Percentiles rank a stretch among this genome's conserved stretches.
Evolutionary conservation across 2,113 vertebrate species (phyloP).

Genomic region (Gopherus evgoodei): DNA sequence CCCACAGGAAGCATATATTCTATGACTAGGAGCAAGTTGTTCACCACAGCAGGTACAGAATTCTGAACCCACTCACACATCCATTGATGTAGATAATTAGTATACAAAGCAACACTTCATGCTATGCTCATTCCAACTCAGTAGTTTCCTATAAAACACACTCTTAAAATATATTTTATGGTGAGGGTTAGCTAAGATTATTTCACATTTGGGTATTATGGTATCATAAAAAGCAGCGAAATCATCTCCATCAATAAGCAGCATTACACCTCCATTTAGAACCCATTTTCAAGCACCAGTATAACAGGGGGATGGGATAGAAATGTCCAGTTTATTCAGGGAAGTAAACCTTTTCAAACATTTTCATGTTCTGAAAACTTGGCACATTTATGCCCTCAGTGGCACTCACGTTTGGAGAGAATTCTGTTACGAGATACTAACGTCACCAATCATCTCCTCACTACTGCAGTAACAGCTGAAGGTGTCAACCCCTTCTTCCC

Average conservation of each 20-base stretch:
- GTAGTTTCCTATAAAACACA: conserved; percentile 20
- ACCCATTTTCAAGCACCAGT: rapidly evolving
- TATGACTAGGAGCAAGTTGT: conserved; percentile 36
- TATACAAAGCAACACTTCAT: conserved; percentile 17
- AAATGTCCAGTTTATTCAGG: not conserved
- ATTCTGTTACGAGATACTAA: not conserved
- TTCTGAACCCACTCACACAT: conserved; percentile 8
- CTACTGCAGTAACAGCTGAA: not conserved
- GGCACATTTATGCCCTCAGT: not conserved
- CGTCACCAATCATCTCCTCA: not conserved
- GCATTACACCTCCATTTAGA: rapidly evolving
- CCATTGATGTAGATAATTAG: conserved; percentile 72
- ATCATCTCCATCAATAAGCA: not conserved
- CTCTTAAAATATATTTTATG: conserved; percentile 22
- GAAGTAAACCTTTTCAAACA: not conserved
- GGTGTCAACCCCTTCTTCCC: not conserved
- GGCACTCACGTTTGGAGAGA: not conserved
- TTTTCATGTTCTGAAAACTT: not conserved
- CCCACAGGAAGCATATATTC: conserved; percentile 71
- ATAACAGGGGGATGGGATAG: not conserved
- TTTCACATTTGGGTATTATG: not conserved
- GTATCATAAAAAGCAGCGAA: not conserved
- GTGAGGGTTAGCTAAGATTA: not conserved
- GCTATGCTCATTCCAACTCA: conserved; percentile 52
- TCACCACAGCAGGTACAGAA: conserved; percentile 64